These are phyloP conservation scores for Drosophila cognata DNA, from an alignment of 2,888 invertebrate species.

Conservation along the genomic window DNA sequence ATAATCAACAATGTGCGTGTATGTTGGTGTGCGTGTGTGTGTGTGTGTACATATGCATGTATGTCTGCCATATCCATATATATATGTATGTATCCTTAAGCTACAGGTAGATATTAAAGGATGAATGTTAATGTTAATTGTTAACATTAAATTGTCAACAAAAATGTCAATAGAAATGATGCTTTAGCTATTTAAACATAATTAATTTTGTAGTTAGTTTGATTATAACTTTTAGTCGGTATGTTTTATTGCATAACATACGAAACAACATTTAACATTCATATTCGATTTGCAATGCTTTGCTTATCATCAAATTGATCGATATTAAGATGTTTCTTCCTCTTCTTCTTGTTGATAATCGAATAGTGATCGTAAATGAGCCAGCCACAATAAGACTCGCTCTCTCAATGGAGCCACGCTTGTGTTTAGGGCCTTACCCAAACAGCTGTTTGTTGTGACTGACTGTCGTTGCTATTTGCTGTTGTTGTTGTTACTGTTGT, in stretches of 20 bases:
- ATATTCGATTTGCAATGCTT: background rate
- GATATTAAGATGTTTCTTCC: background rate
- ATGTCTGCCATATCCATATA: background rate
- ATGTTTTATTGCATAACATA: background rate
- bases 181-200: background rate
- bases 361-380: background rate
- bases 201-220: background rate
- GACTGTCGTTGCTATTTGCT: slow-evolving; percentile 28
- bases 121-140: background rate
- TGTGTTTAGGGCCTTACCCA: slow-evolving; percentile 62
- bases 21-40: background rate
- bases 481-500: slow-evolving; percentile 35
- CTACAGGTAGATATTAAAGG: background rate
- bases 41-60: slow-evolving; percentile 49
- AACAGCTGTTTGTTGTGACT: slow-evolving; percentile 72
- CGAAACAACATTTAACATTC: background rate
- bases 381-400: slow-evolving; percentile 9
- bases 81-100: background rate
- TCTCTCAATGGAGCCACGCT: slow-evolving; percentile 22
- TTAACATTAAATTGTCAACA: background rate
- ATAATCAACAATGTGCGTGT: background rate
- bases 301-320: background rate
- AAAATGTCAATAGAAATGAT: background rate
- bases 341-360: background rate
- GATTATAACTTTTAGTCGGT: background rate